These are phyloP conservation scores for Ctenicera cuprea DNA, from an alignment of 2,888 invertebrate species.

Conservation along the genomic window DNA sequence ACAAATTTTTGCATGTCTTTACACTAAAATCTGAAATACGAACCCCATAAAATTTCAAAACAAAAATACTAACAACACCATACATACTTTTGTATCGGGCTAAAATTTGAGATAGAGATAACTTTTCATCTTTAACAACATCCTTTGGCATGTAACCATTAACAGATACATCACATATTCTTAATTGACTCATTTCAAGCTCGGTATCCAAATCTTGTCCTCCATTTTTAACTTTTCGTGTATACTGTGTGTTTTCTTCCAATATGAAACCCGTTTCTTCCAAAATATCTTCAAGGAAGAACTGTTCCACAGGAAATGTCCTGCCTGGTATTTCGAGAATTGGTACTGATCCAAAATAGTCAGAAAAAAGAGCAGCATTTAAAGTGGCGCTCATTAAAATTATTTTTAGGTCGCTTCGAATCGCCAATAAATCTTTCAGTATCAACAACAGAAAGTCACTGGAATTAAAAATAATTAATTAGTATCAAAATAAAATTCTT, in stretches of 20 bases:
- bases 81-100: conserved; percentile 78
- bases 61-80: too few species aligned
- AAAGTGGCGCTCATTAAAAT: conserved; percentile 96
- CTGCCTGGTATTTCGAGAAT: conserved; percentile 88
- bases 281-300: conserved; percentile 88
- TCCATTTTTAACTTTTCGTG: conserved; percentile 79
- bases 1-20: conserved; percentile 83
- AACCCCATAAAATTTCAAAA: not conserved
- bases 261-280: conserved; percentile 78
- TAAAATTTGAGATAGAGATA: conserved; percentile 80
- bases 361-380: conserved; percentile 88
- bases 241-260: conserved; percentile 79
- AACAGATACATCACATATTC: conserved; percentile 77
- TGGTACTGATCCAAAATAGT: conserved; percentile 88
- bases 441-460: conserved; percentile 92
- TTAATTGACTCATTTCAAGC: conserved; percentile 78
- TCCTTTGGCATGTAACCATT: conserved; percentile 76
- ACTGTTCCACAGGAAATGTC: conserved; percentile 89
- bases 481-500: too few species aligned
- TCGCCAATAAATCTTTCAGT: conserved; percentile 83
- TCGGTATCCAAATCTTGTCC: conserved; percentile 78
- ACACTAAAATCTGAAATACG: conserved; percentile 74
- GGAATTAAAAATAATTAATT: conserved; percentile 49
- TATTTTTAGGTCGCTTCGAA: conserved; percentile 85
- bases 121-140: conserved; percentile 82